A percentile compares a stretch with the other conserved stretches of the same genome.
These are phyloP conservation scores for Epinotia bilunana DNA, from an alignment of 2,888 invertebrate genomes.

Conservation along the genomic window DNA sequence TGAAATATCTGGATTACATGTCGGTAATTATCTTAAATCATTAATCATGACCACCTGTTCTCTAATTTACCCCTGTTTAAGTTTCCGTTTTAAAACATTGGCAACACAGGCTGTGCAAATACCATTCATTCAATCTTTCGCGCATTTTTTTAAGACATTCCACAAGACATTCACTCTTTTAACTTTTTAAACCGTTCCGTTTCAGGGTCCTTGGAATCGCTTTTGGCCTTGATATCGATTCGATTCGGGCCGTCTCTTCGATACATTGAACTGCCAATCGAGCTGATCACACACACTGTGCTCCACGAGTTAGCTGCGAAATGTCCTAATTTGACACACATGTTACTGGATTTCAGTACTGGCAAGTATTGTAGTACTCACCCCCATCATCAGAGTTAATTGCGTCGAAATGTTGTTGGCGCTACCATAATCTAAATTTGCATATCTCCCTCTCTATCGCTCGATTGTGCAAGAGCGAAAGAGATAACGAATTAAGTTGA, in stretches of 20 bases:
- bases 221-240: conserved; percentile 94
- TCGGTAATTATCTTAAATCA: conserved; percentile 72
- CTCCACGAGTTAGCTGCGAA: conserved; percentile 98
- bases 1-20: conserved; percentile 97
- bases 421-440: too few relatives aligned
- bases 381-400: neutral
- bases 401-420: neutral
- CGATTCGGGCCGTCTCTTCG: conserved; percentile 94
- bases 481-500: too few relatives aligned
- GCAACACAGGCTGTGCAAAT: conserved; percentile 37
- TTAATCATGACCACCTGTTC: conserved; percentile 31
- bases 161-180: conserved; percentile 19
- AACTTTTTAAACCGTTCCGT: conserved; percentile 53
- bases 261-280: conserved; percentile 97
- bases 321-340: conserved; percentile 97
- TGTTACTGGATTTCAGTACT: conserved; percentile 98
- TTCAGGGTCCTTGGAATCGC: conserved; percentile 91
- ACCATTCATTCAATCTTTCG: conserved; percentile 34
- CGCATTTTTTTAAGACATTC: conserved; percentile 23
- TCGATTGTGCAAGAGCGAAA: too few relatives aligned
- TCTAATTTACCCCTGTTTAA: conserved; percentile 41
- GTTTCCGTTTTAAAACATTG: conserved; percentile 8
- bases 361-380: conserved; percentile 69
- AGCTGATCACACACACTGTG: conserved; percentile 97
- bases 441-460: too few relatives aligned